Evolutionary conservation across 2,797 vertebrate species (phyloP), one percentile per base, ranked within the genome.

Genomic region (Sarcophilus harrisii): DNA sequence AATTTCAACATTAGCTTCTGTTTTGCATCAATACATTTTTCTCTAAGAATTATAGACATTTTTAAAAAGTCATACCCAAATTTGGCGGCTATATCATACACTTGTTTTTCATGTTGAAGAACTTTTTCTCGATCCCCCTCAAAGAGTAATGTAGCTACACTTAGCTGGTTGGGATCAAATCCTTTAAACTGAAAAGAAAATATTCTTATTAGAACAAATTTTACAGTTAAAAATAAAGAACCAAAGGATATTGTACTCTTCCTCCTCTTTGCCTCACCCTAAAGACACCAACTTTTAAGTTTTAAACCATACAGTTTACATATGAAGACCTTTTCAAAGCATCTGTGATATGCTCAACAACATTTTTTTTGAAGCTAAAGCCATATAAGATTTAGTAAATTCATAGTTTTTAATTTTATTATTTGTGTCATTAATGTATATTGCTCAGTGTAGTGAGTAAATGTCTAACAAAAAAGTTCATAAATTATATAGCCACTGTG

Each of bases 21-120:
- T 89, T 92, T 92, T 60, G 54, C 49, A 95, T 91, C 96, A 95
- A 90, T n/a, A 58, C 96, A 97, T 13, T 91, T 93, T 90, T 54
- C 52, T 90, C 13, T n/a, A 14, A 96, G 96, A 96, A 93, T 92
- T 95, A 58, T 57, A 66, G 1, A 18, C 95, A 12, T 95, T 93
- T 93, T 93, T 92, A 92, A 97, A 97, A 96, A 98, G 94, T 49
- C 98, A 98, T 98, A 99, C 99, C 99, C 99, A 98, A 99, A 99
- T 98, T 99, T 99, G 93, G 99, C 99, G 96, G 99, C 99, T 58
- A 99, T 99, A 98, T 99, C 99, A 97, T 99, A 99, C 95, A 99
- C 99, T 98, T 99, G 99, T 97, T 99, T 99, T 98, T 99, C 99
- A 30, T 99, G 99, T 98, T 99, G 99, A 98, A 99, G 99, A 97